Conservation (phyloP, 2,888 invertebrate genomes). For the Caenorhabditis sp. region DNA sequence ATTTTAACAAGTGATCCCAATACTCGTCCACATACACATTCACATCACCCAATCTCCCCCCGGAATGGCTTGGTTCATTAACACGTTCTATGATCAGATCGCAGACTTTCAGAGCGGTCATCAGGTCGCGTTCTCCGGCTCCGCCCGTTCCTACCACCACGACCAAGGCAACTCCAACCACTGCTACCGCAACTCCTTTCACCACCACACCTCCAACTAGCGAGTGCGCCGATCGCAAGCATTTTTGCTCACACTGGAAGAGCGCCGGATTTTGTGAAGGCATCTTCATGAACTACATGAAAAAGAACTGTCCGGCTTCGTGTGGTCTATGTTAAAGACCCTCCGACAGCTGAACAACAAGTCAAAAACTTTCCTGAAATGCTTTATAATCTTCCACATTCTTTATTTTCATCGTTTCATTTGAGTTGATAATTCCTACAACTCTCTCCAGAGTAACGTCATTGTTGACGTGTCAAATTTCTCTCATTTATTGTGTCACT, state of each 20-base stretch:
- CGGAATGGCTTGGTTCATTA: conserved; percentile 44
- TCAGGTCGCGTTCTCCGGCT: conserved; percentile 67
- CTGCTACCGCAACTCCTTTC: conserved; percentile 36
- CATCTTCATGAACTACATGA: conserved; percentile 81
- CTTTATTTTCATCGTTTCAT: conserved; percentile 1
- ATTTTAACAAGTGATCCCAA: background rate
- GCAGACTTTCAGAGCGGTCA: conserved; percentile 63
- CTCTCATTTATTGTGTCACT: conserved; percentile 3
- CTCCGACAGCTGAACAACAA: background rate
- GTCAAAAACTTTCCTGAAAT: conserved; percentile 9
- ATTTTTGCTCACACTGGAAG: conserved; percentile 82
- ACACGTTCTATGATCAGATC: conserved; percentile 49
- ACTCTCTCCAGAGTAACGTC: conserved; percentile 52
- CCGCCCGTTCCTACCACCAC: conserved; percentile 52
- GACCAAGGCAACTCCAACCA: conserved; percentile 28
- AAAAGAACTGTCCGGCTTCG: conserved; percentile 79
- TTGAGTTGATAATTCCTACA: conserved; percentile 27
- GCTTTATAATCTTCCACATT: conserved; percentile 27
- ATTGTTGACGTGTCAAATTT: conserved; percentile 51
- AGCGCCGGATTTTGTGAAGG: conserved; percentile 82
- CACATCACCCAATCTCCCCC: background rate
- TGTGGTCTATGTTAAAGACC: conserved; percentile 78
- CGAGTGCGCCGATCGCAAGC: conserved; percentile 79
- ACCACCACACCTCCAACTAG: conserved; percentile 48
- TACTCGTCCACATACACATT: background rate